Base-by-base conservation (phyloP, 2,797 vertebrate species). In the Todus mexicanus region DNA sequence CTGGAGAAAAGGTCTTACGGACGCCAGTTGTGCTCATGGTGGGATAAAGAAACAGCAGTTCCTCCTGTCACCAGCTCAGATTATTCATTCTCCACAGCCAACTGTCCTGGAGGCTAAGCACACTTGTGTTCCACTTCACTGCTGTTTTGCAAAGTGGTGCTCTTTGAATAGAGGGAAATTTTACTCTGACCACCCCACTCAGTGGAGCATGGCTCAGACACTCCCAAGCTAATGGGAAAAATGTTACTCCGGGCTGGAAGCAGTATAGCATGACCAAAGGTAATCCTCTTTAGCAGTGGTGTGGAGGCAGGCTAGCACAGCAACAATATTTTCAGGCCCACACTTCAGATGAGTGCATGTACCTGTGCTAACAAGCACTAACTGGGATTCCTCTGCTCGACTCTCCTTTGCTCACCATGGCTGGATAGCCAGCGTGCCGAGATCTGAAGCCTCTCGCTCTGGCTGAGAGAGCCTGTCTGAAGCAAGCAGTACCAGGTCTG, bases 141-240 rank as follows among this genome's bases (percentile, higher is more conserved):
- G 61, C 72, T 84, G 23, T 48, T 94, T 51, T 82, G 83, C 45
- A 87, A 88, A 96, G 74, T 60, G 40, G 16, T 66, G n/a, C 8
- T 88, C 37, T 88, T 89, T 45, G 27, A 94, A 82, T 11, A 47
- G 38, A 84, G 38, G 18, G 57, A 86, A 93, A 83, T 94, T 84
- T 90, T 89, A 71, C 54, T 92, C 87, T 40, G n/a, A 19, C 65
- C 83, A 35, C 47, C 25, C 74, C 71, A 77, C 29, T 77, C 91
- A 89, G 57, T 43, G 72, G 47, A 83, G 47, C 61, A 56, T 56
- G 35, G 65, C 73, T 72, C 45, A 43, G 57, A 69, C 72, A 71
- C 65, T 66, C 45, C 69, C 65, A 74, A 51, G 73, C 25, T 57
- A 77, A 83, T 63, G 50, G 50, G 79, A 59, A 87, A 91, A 91